phyloP scores from a whole-genome alignment of 2,888 invertebrate species.

The Chrysina gloriosa region DNA sequence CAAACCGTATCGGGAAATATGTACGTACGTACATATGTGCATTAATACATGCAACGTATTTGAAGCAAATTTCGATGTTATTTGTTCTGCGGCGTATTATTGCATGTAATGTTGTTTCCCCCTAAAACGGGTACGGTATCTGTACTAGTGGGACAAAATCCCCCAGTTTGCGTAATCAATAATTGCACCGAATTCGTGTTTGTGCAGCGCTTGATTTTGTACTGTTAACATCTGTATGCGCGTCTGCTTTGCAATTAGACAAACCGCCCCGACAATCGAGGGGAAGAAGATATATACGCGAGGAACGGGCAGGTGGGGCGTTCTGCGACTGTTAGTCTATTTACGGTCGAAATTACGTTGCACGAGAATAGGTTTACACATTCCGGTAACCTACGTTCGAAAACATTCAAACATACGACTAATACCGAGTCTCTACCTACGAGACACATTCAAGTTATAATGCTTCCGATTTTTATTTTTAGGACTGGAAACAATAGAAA shows the following conservation, averaged over 20 bases:
- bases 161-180: constrained; percentile 9
- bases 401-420: too few relatives aligned
- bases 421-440: too few relatives aligned
- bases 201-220: constrained; percentile 8
- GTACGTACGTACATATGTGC: too few relatives aligned
- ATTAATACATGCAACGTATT: neutral
- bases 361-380: too few relatives aligned
- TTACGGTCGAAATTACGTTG: too few relatives aligned
- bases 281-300: too few relatives aligned
- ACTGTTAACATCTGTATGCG: neutral
- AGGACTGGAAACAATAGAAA: too few relatives aligned
- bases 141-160: constrained; percentile 5
- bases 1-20: too few relatives aligned
- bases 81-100: constrained; percentile 14
- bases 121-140: neutral
- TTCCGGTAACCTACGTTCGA: too few relatives aligned
- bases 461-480: too few relatives aligned
- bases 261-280: neutral
- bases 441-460: too few relatives aligned
- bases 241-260: neutral
- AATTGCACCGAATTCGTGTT: constrained; percentile 7
- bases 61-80: constrained; percentile 4
- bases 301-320: neutral
- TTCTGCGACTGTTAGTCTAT: too few relatives aligned
- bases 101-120: constrained; percentile 7